These are phyloP conservation scores for Medauroidea extradentata DNA, from an alignment of 1,140 invertebrate genomes.

Conservation along the genomic window DNA sequence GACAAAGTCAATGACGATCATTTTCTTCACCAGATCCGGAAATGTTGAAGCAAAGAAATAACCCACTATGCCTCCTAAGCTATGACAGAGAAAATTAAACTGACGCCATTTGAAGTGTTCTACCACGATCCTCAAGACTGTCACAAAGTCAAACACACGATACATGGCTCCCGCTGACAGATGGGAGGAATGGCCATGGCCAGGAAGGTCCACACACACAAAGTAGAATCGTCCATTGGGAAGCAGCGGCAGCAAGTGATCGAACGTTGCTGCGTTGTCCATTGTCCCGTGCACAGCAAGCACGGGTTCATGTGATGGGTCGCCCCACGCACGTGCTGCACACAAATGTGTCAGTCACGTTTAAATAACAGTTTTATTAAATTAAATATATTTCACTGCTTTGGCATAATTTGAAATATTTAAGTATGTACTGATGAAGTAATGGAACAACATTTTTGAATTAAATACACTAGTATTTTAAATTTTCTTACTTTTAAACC, in stretches of 20 bases:
- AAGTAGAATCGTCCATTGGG: constrained; percentile 51
- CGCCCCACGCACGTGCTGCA: constrained; percentile 60
- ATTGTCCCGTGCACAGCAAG: constrained; percentile 57
- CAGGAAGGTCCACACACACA: constrained; percentile 62
- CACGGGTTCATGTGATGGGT: constrained; percentile 45
- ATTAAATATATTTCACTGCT: background rate
- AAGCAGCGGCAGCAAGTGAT: constrained; percentile 55
- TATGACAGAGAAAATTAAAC: constrained; percentile 54
- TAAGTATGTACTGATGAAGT: too few relatives aligned
- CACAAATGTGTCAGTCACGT: constrained; percentile 24
- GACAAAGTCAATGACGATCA: constrained; percentile 51
- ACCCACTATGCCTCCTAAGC: constrained; percentile 49
- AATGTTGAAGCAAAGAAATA: constrained; percentile 45
- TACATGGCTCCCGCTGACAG: constrained; percentile 49
- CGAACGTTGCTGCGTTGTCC: constrained; percentile 62
- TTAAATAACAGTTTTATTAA: background rate
- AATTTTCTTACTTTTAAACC: too few relatives aligned
- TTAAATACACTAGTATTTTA: too few relatives aligned
- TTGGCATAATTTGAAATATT: background rate
- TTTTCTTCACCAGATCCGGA: constrained; percentile 47
- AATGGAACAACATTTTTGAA: too few relatives aligned
- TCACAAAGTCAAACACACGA: constrained; percentile 43
- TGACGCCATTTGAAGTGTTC: constrained; percentile 53
- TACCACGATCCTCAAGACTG: constrained; percentile 48
- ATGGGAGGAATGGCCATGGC: constrained; percentile 62